These are phyloP conservation scores for Chrysopilus asiliformis DNA, from an alignment of 2,888 invertebrate species.

Conservation along the genomic window DNA sequence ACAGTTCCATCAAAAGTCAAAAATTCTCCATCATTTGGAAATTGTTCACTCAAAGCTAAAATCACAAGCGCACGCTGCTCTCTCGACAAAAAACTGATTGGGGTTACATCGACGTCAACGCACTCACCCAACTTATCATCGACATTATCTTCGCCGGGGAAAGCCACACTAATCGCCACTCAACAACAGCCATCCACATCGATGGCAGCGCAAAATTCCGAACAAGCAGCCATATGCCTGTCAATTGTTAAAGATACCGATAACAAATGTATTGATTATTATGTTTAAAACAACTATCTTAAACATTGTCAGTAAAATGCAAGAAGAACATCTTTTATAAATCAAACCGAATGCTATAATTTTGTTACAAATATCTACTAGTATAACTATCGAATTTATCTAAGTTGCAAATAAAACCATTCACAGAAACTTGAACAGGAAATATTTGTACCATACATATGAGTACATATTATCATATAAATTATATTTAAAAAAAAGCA, in stretches of 20 bases:
- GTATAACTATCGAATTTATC: too few relatives aligned
- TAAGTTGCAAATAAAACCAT: too few relatives aligned
- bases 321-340: too few relatives aligned
- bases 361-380: too few relatives aligned
- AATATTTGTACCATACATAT: too few relatives aligned
- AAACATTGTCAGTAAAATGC: too few relatives aligned
- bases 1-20: conserved; percentile 10
- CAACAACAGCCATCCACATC: neutral
- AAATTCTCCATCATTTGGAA: conserved; percentile 13
- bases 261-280: conserved; percentile 12
- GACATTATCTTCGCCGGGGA: neutral
- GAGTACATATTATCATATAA: too few relatives aligned
- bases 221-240: conserved; percentile 4
- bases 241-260: conserved; percentile 12
- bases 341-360: too few relatives aligned
- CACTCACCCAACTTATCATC: neutral
- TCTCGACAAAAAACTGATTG: conserved; percentile 10
- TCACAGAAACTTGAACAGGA: too few relatives aligned
- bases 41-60: conserved; percentile 12
- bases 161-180: neutral
- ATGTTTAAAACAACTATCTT: conserved; percentile 13
- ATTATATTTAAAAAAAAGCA: conserved; percentile 2
- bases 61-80: conserved; percentile 11
- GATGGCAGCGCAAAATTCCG: conserved; percentile 3
- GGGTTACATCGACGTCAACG: neutral